Evolutionary conservation across 2,113 vertebrate species (phyloP).

Genomic region (Vidua chalybeata): DNA sequence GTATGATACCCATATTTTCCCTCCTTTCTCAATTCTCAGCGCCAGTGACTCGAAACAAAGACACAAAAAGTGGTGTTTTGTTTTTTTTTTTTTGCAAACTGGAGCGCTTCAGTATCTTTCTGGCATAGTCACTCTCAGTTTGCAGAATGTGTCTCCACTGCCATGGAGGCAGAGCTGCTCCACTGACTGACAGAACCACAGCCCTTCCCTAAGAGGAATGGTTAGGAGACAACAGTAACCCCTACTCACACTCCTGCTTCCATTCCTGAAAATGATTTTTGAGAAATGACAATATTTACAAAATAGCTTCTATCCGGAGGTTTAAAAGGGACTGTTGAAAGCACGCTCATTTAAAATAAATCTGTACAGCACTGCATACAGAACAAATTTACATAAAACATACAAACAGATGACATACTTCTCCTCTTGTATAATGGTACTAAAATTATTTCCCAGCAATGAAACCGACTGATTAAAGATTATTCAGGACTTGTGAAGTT

Average conservation of each 20-base stretch:
- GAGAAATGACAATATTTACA: neutral
- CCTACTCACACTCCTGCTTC: neutral
- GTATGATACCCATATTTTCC: neutral
- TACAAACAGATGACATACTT: neutral
- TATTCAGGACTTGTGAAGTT: neutral
- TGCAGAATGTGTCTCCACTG: neutral
- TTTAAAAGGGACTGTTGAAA: neutral
- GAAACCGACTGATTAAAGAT: neutral
- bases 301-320: neutral
- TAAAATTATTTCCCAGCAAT: neutral
- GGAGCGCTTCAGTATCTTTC: neutral
- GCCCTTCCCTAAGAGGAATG: neutral
- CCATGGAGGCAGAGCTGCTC: constrained; percentile 36
- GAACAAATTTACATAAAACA: neutral
- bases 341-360: neutral
- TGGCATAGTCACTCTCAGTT: neutral
- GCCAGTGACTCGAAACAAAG: neutral
- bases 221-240: neutral
- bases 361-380: neutral
- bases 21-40: neutral
- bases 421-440: neutral
- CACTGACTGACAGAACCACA: constrained; percentile 13
- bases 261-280: neutral
- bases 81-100: neutral
- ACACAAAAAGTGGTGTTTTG: neutral